Conservation (phyloP, 2,797 vertebrate genomes). For the Sebastes cheni region DNA sequence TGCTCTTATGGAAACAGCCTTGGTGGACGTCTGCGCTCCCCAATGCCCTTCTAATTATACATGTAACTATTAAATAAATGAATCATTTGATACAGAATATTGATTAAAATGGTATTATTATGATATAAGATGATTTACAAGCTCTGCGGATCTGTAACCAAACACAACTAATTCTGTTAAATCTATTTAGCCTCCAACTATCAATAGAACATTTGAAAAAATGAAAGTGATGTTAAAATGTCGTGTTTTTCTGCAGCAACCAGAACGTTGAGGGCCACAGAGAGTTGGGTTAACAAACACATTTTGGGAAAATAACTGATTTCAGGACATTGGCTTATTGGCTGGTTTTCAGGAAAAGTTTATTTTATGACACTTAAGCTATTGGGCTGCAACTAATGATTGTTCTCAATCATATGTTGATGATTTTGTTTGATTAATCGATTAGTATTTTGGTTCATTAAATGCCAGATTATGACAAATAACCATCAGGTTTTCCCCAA, state of each 20-base stretch:
- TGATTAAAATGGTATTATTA: slow-evolving; percentile 11
- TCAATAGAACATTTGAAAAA: neutral
- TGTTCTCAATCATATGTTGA: too few species aligned
- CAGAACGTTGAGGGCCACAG: neutral
- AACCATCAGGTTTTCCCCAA: too few species aligned
- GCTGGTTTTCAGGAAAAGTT: neutral
- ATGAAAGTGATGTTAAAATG: neutral
- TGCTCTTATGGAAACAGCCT: neutral
- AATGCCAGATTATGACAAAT: neutral
- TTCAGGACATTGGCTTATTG: too few species aligned
- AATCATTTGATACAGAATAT: slow-evolving; percentile 29
- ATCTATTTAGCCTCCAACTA: neutral
- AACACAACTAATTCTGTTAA: neutral
- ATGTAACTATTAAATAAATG: slow-evolving; percentile 18
- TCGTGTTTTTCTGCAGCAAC: neutral
- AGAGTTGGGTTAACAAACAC: neutral
- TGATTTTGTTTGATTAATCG: neutral
- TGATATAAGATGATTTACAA: slow-evolving; percentile 31
- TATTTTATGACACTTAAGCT: neutral
- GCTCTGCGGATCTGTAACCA: slow-evolving; percentile 12
- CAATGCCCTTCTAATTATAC: neutral
- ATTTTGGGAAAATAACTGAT: neutral
- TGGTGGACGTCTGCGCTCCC: neutral
- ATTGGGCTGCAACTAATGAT: neutral
- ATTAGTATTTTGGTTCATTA: too few species aligned